Conservation (phyloP, 2,888 invertebrate genomes). For the Xylota sylvarum region DNA sequence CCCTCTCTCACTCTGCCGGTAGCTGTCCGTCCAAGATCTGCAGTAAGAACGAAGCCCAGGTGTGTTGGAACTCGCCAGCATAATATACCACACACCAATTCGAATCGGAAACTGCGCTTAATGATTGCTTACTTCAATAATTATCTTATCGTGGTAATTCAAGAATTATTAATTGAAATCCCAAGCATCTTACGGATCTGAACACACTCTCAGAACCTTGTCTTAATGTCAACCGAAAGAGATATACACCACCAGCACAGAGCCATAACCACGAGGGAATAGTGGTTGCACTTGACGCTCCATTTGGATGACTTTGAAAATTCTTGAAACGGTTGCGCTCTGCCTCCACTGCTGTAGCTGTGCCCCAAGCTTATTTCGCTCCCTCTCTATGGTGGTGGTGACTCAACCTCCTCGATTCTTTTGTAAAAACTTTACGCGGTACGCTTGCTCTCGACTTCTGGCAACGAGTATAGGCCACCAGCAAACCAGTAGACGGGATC, state of each 20-base stretch:
- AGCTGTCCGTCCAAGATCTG: slow-evolving; percentile 33
- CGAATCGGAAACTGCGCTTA: slow-evolving; percentile 66
- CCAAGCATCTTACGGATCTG: slow-evolving; percentile 31
- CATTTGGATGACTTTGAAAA: slow-evolving; percentile 75
- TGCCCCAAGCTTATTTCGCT: slow-evolving; percentile 23
- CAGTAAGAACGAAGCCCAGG: slow-evolving; percentile 62
- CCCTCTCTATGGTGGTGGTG: slow-evolving; percentile 23
- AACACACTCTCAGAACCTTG: slow-evolving; percentile 50
- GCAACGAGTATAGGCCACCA: slow-evolving; percentile 33
- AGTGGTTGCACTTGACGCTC: slow-evolving; percentile 75
- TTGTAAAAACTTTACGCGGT: slow-evolving; percentile 23
- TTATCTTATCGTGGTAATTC: slow-evolving; percentile 61
- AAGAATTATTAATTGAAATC: slow-evolving; percentile 66
- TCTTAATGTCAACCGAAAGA: slow-evolving; percentile 71
- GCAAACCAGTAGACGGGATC: slow-evolving; percentile 51
- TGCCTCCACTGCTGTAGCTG: background rate
- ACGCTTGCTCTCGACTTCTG: slow-evolving; percentile 21
- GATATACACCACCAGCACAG: slow-evolving; percentile 14
- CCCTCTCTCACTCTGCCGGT: background rate
- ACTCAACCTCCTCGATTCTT: slow-evolving; percentile 54
- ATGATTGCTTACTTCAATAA: slow-evolving; percentile 67
- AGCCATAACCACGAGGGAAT: slow-evolving; percentile 27
- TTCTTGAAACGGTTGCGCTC: slow-evolving; percentile 46
- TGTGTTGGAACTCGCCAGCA: slow-evolving; percentile 34
- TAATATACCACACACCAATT: slow-evolving; percentile 9